Evolutionary conservation across 2,888 invertebrate genomes (phyloP).

Genomic region (Tenthredo amoena): DNA sequence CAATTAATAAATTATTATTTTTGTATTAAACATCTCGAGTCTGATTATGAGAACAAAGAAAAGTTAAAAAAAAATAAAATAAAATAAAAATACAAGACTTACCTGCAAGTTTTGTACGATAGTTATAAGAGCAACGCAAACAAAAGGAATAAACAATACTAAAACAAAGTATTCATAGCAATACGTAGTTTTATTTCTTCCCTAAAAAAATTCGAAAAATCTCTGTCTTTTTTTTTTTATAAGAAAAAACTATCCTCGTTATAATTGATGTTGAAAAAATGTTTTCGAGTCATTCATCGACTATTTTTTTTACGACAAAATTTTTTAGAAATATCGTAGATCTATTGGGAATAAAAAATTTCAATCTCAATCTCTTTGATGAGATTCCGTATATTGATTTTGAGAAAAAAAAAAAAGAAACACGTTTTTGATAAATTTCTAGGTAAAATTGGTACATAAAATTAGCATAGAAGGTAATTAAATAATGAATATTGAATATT

Average conservation of each 20-base stretch:
- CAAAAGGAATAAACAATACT: constrained; percentile 15
- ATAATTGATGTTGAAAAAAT: too few species aligned
- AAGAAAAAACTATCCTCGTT: too few species aligned
- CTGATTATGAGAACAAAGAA: not conserved
- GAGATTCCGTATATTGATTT: too few species aligned
- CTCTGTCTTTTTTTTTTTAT: not conserved
- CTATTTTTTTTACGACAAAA: too few species aligned
- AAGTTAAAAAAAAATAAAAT: not conserved
- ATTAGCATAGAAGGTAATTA: not conserved
- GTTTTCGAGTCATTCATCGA: too few species aligned
- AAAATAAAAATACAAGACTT: not conserved
- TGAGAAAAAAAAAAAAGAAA: too few species aligned
- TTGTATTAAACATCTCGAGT: not conserved
- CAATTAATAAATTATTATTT: not conserved
- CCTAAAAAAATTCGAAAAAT: not conserved
- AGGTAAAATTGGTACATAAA: too few species aligned
- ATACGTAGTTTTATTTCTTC: not conserved
- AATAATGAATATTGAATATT: constrained; percentile 59
- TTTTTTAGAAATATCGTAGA: too few species aligned
- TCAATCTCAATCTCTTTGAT: too few species aligned
- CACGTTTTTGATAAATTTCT: too few species aligned
- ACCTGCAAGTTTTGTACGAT: not conserved
- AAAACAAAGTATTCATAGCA: not conserved
- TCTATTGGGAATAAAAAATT: too few species aligned
- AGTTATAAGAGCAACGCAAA: not conserved